A percentile compares a stretch with the other conserved stretches of the same genome.
These are phyloP conservation scores for Cossypha heuglini DNA, from an alignment of 2,797 vertebrate species.

Conservation along the genomic window DNA sequence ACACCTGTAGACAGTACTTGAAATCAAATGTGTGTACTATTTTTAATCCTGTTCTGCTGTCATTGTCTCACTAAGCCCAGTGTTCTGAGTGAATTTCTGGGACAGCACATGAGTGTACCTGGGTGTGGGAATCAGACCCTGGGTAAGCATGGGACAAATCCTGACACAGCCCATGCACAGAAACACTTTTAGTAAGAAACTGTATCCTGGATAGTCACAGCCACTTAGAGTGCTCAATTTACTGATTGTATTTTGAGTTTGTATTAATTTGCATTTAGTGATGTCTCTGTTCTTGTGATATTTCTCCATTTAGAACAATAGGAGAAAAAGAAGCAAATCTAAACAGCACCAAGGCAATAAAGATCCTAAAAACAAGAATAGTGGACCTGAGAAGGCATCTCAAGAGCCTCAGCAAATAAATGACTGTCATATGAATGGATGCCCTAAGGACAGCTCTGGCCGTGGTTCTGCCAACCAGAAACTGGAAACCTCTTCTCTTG, in stretches of 20 bases:
- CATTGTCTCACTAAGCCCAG: not conserved
- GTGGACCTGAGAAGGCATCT: slow-evolving; percentile 44
- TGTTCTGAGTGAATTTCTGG: not conserved
- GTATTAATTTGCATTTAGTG: not conserved
- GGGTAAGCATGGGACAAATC: not conserved
- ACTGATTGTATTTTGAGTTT: not conserved
- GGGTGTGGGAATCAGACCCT: not conserved
- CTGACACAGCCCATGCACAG: not conserved
- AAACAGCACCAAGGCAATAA: slow-evolving; percentile 75
- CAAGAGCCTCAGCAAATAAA: slow-evolving; percentile 22
- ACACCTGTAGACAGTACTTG: not conserved
- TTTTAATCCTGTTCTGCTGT: not conserved
- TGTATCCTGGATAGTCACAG: not conserved
- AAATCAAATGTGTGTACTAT: not conserved
- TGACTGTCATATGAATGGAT: slow-evolving; percentile 37
- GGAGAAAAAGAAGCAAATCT: slow-evolving; percentile 80
- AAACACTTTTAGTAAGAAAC: not conserved
- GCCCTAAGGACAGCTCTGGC: slow-evolving; percentile 62
- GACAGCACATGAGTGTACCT: fast-evolving
- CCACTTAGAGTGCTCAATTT: not conserved
- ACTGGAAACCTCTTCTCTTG: slow-evolving; percentile 1
- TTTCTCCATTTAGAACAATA: slow-evolving; percentile 71
- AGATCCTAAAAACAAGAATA: slow-evolving; percentile 69
- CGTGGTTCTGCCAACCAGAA: slow-evolving; percentile 56
- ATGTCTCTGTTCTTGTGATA: not conserved